Base-by-base conservation (phyloP, 2,113 vertebrate species). In the Oreochromis aureus region DNA sequence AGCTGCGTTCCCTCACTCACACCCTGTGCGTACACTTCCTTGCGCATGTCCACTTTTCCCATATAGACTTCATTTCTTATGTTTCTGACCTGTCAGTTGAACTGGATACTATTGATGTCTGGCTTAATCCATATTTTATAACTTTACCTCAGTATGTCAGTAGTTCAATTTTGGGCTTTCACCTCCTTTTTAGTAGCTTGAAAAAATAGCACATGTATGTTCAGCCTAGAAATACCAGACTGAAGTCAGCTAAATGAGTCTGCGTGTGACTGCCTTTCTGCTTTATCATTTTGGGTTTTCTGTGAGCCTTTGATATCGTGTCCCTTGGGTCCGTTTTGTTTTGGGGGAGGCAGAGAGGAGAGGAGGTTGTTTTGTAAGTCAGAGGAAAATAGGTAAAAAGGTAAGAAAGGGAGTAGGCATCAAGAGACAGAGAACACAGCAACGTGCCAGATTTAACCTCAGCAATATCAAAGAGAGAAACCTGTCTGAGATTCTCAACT, bases 71-170 rank as follows among this genome's bases (percentile, higher is more conserved):
- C 10, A 15, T 89, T 83, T 61, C 19, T 27, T 2, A 5, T 56
- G 22, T 34, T 81, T 18, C 76, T 58, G 86, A 87, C 82, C 79
- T 53, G 80, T 44, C 32, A 34, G 66, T 56, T 39, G 48, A 84
- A 85, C 30, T 10, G 7, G 82, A 44, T 69, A 30, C 32, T 51
- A 39, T 36, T 84, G 81, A 87, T 71, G 76, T 55, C 76, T n/a
- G 69, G 58, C 44, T 73, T 58, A 18, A 92, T 93, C 24, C 10
- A 85, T 89, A 92, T 92, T 92, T 89, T 61, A 90, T 91, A 55
- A 30, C 53, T 79, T 83, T 44, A 56, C 55, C 39, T 32, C 30
- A 41, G 61, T 66, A 19, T 78, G 73, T 86, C 44, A 69, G 30
- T 22, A 39, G 66, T 30, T 82, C 69, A 76, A 18, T 51, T 78